phyloP scores from a whole-genome alignment of 2,113 vertebrate genomes.

The Ictidomys tridecemlineatus region DNA sequence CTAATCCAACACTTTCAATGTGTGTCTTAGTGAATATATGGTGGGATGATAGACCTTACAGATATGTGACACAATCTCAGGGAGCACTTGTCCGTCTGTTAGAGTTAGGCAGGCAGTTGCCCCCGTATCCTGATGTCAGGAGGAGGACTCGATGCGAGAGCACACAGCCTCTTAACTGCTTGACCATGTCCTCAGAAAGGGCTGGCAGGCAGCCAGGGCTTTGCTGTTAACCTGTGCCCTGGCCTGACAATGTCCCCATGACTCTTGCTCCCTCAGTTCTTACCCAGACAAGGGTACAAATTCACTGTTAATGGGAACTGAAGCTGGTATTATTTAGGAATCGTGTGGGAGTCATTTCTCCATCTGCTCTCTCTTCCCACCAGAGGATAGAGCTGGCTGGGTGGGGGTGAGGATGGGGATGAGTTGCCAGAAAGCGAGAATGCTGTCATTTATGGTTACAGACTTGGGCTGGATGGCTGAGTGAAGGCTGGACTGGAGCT shows the following conservation, averaged over 20 bases:
- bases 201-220: not conserved
- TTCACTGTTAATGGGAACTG: conserved; percentile 64
- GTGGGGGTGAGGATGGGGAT: not conserved
- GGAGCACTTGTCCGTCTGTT: not conserved
- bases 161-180: not conserved
- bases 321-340: conserved; percentile 73
- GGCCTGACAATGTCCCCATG: not conserved
- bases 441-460: conserved; percentile 66
- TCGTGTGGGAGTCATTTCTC: conserved; percentile 76
- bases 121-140: not conserved
- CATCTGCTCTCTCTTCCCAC: conserved; percentile 76
- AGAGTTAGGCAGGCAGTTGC: not conserved
- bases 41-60: not conserved
- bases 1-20: not conserved
- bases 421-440: conserved; percentile 66
- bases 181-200: not conserved
- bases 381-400: conserved; percentile 66
- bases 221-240: not conserved
- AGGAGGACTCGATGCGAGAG: rapidly evolving
- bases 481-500: not conserved
- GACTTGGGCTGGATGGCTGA: conserved; percentile 4
- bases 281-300: conserved; percentile 55
- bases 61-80: not conserved
- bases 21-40: not conserved
- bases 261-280: conserved; percentile 44